These are phyloP conservation scores for Vireo altiloquus DNA, from an alignment of 2,113 vertebrate genomes.

Conservation along the genomic window DNA sequence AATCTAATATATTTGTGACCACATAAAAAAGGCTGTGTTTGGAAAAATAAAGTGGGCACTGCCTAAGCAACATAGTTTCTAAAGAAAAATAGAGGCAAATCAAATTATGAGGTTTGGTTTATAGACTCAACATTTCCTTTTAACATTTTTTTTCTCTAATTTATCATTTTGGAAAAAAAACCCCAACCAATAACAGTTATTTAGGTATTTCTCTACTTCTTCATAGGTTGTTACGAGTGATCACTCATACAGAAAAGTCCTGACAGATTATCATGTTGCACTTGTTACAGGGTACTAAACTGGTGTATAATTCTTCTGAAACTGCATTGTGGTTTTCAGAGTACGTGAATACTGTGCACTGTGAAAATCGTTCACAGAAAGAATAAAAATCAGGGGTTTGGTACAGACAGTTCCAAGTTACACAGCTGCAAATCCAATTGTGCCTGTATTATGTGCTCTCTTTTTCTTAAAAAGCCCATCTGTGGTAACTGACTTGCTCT, in stretches of 20 bases:
- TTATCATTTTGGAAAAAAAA: neutral
- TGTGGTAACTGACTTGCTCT: neutral
- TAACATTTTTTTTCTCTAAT: neutral
- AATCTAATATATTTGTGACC: neutral
- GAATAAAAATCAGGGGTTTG: neutral
- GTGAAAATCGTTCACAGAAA: neutral
- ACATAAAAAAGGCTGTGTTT: neutral
- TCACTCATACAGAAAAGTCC: neutral
- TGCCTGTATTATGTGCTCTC: neutral
- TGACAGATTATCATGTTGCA: neutral
- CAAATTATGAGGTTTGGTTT: neutral
- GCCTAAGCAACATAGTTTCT: neutral
- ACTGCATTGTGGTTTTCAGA: neutral
- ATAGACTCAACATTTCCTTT: neutral
- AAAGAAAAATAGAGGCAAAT: neutral
- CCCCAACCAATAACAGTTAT: neutral
- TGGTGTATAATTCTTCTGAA: neutral
- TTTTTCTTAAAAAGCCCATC: slow-evolving; percentile 23
- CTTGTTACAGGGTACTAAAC: neutral
- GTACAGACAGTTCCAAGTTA: neutral
- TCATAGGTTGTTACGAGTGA: neutral
- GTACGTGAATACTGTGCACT: neutral
- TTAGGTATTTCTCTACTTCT: neutral
- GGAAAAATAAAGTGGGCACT: neutral
- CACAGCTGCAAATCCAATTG: slow-evolving; percentile 32